phyloP scores from a whole-genome alignment of 2,113 vertebrate species.

The Corythoichthys intestinalis region DNA sequence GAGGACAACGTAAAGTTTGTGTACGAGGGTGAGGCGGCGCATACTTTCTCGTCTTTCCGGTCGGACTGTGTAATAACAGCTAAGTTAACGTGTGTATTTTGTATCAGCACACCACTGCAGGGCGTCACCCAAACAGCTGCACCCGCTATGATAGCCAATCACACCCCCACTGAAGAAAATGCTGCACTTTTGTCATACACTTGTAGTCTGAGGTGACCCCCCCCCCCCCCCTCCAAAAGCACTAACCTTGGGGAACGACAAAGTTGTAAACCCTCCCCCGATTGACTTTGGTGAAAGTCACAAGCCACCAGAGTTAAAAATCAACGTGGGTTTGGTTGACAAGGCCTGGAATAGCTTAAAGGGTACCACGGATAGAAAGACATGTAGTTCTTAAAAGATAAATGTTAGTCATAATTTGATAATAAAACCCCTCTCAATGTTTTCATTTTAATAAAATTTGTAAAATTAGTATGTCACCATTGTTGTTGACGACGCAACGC shows the following conservation, averaged over 20 bases:
- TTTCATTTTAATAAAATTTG: too few species aligned
- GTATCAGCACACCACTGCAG: conserved; percentile 3
- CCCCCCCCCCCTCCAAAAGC: background rate
- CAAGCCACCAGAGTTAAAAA: conserved; percentile 4
- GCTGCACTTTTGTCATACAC: background rate
- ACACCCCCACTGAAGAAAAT: background rate
- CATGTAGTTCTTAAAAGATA: background rate
- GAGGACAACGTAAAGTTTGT: conserved; percentile 89
- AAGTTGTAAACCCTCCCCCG: background rate
- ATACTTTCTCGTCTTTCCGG: background rate
- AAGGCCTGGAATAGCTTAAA: background rate
- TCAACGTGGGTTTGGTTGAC: conserved; percentile 18
- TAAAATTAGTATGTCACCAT: too few species aligned
- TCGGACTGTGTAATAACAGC: conserved; percentile 10
- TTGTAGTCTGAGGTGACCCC: background rate
- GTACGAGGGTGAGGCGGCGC: conserved; percentile 76
- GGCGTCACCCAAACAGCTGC: conserved; percentile 60
- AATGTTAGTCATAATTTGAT: too few species aligned
- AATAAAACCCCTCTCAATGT: too few species aligned
- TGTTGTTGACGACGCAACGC: too few species aligned
- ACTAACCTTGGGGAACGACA: background rate
- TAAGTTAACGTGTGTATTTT: background rate
- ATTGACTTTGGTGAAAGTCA: background rate
- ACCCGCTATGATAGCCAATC: conserved; percentile 42
- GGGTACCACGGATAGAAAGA: too few species aligned